These are phyloP conservation scores for Phataginus tetradactyla DNA, from an alignment of 2,797 vertebrate species.

Conservation along the genomic window DNA sequence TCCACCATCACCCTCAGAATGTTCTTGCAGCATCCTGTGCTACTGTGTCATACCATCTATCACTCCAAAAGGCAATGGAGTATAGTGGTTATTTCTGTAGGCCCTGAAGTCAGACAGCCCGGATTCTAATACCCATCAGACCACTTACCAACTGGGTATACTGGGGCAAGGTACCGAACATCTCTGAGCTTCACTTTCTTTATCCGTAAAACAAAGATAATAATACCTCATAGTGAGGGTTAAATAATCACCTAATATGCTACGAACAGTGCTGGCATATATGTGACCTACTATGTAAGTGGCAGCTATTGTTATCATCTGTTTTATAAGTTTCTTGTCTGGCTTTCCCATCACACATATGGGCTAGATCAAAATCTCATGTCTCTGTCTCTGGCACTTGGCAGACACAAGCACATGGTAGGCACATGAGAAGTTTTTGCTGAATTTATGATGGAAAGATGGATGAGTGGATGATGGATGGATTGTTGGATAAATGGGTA, in stretches of 20 bases:
- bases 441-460: slow-evolving; percentile 32
- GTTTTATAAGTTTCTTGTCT: slow-evolving; percentile 45
- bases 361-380: neutral
- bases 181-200: slow-evolving; percentile 13
- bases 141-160: neutral
- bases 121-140: neutral
- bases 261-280: neutral
- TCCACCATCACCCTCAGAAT: neutral
- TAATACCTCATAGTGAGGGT: neutral
- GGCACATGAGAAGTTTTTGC: neutral
- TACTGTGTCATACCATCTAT: neutral
- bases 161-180: neutral
- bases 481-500: neutral
- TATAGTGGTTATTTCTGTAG: neutral
- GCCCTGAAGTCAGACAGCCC: neutral
- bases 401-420: neutral
- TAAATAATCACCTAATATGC: neutral
- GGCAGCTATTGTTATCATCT: slow-evolving; percentile 3
- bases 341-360: neutral
- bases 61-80: neutral
- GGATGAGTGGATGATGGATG: neutral
- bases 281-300: slow-evolving; percentile 1
- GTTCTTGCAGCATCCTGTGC: neutral
- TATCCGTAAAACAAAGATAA: neutral
- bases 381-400: neutral